Base-by-base conservation (phyloP, 2,113 vertebrate species). In the Dunckerocampus dactyliophorus region DNA sequence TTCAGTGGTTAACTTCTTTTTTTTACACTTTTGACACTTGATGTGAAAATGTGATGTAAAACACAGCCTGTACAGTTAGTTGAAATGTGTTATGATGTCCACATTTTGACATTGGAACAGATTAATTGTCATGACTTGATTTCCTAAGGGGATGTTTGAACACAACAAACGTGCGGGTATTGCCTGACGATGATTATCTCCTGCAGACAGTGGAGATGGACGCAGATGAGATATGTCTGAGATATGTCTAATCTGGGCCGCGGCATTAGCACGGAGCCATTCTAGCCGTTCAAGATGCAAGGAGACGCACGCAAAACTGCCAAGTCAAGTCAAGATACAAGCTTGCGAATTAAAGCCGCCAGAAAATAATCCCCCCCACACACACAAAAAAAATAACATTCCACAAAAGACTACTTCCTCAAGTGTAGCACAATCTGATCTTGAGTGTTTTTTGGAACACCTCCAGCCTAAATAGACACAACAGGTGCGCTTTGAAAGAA, bases 281-380 rank as follows among this genome's bases (percentile, higher is more conserved):
- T 65, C 69, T 65, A 31, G 50, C 49, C 63, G 46, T 58, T 66
- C 76, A 16, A 71, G 47, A 66, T 72, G 34, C 49, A 24, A 46
- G 52, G 20, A 45, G 60, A 55, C 55, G 37, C 70, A 74, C 28
- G 47, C 16, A 11, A 17, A 57, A 56, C 31, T 47, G 55, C 13
- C 22, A 24, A 37, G 24, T 28, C 17, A 20, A 28, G 4, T 47
- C 3, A 22, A 12, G 68, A 55, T 67, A 65, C 8, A 19, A 22
- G 37, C 63, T 1, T 50, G 62, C 10, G 62, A 66, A 17, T 19
- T 9, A 55, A n/a, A n/a, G n/a, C n/a, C n/a, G n/a, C n/a, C n/a
- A n/a, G n/a, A n/a, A n/a, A n/a, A n/a, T n/a, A n/a, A n/a, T n/a
- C n/a, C n/a, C n/a, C n/a, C n/a, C n/a, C n/a, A n/a, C n/a, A n/a